Evolutionary conservation across 2,888 invertebrate genomes (phyloP).

Genomic region (Lampropteryx suffumata): DNA sequence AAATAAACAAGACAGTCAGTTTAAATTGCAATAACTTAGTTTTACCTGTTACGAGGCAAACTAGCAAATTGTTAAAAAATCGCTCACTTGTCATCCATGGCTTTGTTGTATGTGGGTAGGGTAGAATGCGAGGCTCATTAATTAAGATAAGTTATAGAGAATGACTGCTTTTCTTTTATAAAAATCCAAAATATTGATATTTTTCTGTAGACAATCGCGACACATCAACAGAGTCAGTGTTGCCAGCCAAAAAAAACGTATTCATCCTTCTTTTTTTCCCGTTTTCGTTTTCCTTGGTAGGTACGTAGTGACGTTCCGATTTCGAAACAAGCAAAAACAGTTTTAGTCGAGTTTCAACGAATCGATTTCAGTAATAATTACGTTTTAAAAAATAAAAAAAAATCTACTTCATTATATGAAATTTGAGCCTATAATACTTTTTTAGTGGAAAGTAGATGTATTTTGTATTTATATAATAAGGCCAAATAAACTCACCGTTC

Average conservation of each 20-base stretch:
- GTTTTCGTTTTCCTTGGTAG: conserved; percentile 24
- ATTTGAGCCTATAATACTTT: too few species aligned
- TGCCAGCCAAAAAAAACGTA: conserved; percentile 52
- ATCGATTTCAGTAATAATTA: too few species aligned
- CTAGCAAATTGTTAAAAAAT: conserved; percentile 46
- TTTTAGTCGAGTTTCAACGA: conserved; percentile 12
- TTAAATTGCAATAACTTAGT: conserved; percentile 69
- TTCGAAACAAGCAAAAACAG: background rate
- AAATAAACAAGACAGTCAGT: conserved; percentile 61
- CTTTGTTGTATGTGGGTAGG: conserved; percentile 61
- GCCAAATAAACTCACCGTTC: too few species aligned
- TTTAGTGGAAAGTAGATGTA: too few species aligned
- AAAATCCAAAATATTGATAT: conserved; percentile 77
- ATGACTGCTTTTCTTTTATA: conserved; percentile 73
- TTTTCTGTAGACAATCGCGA: conserved; percentile 77
- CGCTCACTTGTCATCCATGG: conserved; percentile 74
- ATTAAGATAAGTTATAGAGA: conserved; percentile 54
- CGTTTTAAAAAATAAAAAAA: too few species aligned
- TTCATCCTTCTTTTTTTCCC: conserved; percentile 34
- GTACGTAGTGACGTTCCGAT: background rate
- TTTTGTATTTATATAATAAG: too few species aligned
- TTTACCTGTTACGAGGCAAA: conserved; percentile 70
- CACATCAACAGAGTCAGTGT: conserved; percentile 78
- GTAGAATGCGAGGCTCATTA: conserved; percentile 58
- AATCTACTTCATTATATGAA: too few species aligned